Conservation (phyloP, 1,140 invertebrate genomes). For the Drosophila sulfurigaster region DNA sequence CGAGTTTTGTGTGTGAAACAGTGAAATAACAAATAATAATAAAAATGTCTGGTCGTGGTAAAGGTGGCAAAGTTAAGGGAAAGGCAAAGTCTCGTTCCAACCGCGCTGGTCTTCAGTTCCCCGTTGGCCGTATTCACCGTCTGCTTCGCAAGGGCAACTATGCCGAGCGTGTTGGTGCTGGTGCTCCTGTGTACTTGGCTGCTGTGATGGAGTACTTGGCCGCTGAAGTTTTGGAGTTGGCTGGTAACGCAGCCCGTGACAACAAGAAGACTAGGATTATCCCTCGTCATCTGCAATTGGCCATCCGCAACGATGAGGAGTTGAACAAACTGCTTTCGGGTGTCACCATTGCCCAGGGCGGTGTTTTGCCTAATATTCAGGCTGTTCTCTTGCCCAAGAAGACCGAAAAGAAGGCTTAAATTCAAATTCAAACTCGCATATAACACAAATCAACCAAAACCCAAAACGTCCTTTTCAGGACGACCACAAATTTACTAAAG, state of each 20-base stretch:
- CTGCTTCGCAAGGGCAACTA: constrained; percentile 90
- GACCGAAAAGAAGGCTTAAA: constrained; percentile 83
- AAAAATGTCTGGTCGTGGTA: constrained; percentile 87
- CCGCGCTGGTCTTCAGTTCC: constrained; percentile 90
- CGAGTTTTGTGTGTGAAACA: constrained; percentile 7
- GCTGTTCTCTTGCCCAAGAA: constrained; percentile 88
- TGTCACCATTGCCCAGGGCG: constrained; percentile 94
- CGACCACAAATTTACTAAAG: too few relatives aligned
- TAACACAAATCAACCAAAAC: not conserved
- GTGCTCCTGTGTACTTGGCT: constrained; percentile 90
- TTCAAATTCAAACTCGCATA: not conserved
- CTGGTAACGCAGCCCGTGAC: constrained; percentile 91
- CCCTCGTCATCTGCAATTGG: constrained; percentile 92
- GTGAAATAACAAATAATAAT: constrained; percentile 15
- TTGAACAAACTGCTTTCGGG: constrained; percentile 91
- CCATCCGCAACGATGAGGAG: constrained; percentile 95
- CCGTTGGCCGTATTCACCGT: constrained; percentile 89
- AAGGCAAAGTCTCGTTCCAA: constrained; percentile 88
- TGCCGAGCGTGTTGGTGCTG: constrained; percentile 89
- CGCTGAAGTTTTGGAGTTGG: constrained; percentile 91
- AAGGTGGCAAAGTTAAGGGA: constrained; percentile 89
- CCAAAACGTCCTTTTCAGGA: too few relatives aligned
- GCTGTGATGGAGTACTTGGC: constrained; percentile 88
- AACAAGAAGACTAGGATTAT: constrained; percentile 90
- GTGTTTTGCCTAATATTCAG: constrained; percentile 92